Evolutionary conservation across 1,140 invertebrate genomes (phyloP), one percentile per base, ranked within the genome.

Genomic region (Mizuhopecten yessoensis): DNA sequence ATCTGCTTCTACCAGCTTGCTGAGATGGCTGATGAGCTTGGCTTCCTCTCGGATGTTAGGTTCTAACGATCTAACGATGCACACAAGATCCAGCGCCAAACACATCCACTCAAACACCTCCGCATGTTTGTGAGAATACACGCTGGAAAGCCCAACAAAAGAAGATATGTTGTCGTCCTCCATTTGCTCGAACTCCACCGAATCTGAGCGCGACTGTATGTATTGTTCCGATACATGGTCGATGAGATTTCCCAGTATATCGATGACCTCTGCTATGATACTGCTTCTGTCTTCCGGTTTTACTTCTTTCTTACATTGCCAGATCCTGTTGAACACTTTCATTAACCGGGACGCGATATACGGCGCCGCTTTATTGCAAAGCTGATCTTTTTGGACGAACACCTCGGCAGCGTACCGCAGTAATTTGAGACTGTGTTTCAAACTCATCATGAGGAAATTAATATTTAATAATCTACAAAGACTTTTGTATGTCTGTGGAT

Each of bases 401-500:
- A 75, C 57, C n/a, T 75, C 57, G 57, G 57, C 57, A 29, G 57
- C 57, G 57, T 75, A 75, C n/a, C 57, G 57, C 29, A 75, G 23
- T 75, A 75, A 29, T 11, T 75, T 75, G n/a, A 75, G 57, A 75
- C 57, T 75, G 17, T 75, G 57, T 29, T 75, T 75, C n/a, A 75
- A 75, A 75, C 57, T 75, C 57, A 75, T 75, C 57, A 75, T 75
- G n/a, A 75, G 57, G 11, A 75, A 75, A 75, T 75, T 75, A 9
- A 75, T 75, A 75, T 75, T 75, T 75, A 75, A 75, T n/a, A 75
- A 11, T 75, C 29, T 75, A 75, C 57, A 75, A 75, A 75, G 57
- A 75, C 57, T 75, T 75, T 75, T 75, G 17, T 75, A 75, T n/a
- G 57, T 75, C 57, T 75, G 57, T 75, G 57, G 57, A 75, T 75